Conservation (phyloP, 1,140 invertebrate genomes). For the Tetraneura akinire region DNA sequence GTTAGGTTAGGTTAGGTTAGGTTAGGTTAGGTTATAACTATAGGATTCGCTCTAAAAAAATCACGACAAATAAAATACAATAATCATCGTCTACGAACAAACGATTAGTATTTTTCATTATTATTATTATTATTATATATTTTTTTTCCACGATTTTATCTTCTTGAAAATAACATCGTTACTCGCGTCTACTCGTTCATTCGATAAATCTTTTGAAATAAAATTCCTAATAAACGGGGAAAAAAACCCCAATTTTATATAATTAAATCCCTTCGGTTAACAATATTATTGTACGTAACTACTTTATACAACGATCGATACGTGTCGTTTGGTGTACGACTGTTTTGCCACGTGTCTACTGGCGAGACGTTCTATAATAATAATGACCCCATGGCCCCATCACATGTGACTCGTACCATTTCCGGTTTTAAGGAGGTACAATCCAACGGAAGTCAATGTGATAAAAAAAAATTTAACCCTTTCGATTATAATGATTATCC, state of each 20-base stretch:
- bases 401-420: not conserved
- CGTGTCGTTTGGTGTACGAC: conserved; percentile 1
- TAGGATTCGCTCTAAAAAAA: no score
- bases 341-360: not conserved
- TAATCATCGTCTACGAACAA: no score
- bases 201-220: not conserved
- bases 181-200: no score
- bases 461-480: not conserved
- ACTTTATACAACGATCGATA: not conserved
- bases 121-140: no score
- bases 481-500: not conserved
- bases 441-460: not conserved
- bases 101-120: no score
- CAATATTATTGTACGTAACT: not conserved
- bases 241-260: not conserved
- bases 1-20: no score
- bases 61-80: no score
- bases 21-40: no score
- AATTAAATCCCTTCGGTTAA: not conserved
- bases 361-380: not conserved
- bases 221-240: not conserved
- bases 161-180: no score
- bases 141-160: no score
- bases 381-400: not conserved
- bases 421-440: not conserved